phyloP scores from a whole-genome alignment of 1,140 invertebrate genomes.

The Metopolophium dirhodum region DNA sequence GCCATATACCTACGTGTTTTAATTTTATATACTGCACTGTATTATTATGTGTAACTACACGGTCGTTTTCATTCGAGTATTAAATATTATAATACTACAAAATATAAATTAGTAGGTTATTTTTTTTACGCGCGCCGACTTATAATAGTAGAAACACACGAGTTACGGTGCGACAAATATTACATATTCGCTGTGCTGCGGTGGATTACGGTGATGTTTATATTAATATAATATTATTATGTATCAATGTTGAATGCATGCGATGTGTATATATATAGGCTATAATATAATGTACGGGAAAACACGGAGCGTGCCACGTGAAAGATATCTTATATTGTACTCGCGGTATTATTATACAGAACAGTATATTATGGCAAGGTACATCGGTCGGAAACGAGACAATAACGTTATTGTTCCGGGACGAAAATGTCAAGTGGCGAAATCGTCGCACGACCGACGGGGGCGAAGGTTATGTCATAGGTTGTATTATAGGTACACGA shows the following conservation, averaged over 20 bases:
- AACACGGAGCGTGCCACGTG: neutral
- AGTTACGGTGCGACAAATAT: neutral
- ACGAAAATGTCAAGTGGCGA: conserved; percentile 18
- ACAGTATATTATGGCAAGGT: neutral
- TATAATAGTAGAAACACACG: neutral
- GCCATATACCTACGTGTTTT: neutral
- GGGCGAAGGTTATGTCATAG: conserved; percentile 18
- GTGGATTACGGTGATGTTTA: neutral
- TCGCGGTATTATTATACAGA: neutral
- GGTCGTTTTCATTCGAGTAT: neutral
- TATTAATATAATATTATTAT: neutral
- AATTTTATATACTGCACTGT: neutral
- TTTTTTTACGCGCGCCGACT: neutral
- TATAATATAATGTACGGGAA: neutral
- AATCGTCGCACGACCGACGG: neutral
- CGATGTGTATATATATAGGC: no score
- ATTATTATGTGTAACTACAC: neutral
- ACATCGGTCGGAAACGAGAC: neutral
- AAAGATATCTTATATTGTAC: neutral
- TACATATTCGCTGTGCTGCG: neutral
- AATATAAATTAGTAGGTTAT: neutral
- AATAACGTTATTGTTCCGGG: conserved; percentile 7
- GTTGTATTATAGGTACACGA: neutral
- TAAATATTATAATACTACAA: neutral
- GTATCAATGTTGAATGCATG: neutral